Percentiles rank a stretch among this genome's conserved stretches.
These are phyloP conservation scores for Erebia ligea DNA, from an alignment of 2,888 invertebrate genomes.

Conservation along the genomic window DNA sequence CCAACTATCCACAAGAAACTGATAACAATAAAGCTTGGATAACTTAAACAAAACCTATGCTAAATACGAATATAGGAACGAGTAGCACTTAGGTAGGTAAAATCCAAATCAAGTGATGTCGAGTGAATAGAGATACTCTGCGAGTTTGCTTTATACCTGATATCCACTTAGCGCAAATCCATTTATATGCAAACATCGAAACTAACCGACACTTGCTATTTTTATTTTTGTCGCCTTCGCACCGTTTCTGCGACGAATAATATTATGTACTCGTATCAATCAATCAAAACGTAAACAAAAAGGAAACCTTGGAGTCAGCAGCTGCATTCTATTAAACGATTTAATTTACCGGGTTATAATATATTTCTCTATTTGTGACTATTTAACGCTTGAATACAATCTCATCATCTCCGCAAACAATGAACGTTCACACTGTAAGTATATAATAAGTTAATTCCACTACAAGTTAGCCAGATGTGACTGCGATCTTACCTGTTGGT, in stretches of 20 bases:
- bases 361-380: conserved; percentile 41
- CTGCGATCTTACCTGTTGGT: too few species aligned
- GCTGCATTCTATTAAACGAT: conserved; percentile 62
- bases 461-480: too few species aligned
- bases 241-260: conserved; percentile 50
- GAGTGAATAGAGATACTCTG: background rate
- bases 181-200: conserved; percentile 40
- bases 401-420: too few species aligned
- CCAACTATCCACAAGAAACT: too few species aligned
- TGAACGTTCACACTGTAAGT: too few species aligned
- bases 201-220: conserved; percentile 34
- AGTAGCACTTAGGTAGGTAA: too few species aligned
- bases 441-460: too few species aligned
- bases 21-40: background rate
- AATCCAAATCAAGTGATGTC: background rate
- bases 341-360: conserved; percentile 64
- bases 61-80: background rate
- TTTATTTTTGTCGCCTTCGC: conserved; percentile 47
- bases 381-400: too few species aligned
- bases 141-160: background rate
- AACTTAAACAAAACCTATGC: background rate
- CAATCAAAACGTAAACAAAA: conserved; percentile 63
- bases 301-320: conserved; percentile 61
- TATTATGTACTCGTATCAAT: conserved; percentile 63
- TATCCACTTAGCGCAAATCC: background rate